Base-by-base conservation (phyloP, 1,140 invertebrate species). In the Neodiprion pinetum region DNA sequence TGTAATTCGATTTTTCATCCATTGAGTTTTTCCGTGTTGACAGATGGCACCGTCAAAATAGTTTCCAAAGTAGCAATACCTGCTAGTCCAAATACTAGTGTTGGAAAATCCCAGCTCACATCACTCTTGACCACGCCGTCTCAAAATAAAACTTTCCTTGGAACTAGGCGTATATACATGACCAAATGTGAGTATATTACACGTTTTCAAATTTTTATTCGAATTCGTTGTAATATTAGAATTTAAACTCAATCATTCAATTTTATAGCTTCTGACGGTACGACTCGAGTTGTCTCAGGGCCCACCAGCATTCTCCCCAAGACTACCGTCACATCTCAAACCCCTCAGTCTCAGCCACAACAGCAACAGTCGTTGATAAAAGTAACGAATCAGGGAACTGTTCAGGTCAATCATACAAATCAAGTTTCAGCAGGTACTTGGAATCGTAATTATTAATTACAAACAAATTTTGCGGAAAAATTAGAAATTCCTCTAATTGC, bases 81-180 rank as follows among this genome's bases (percentile, higher is more conserved):
- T 28, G 88, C 89, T 7, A 88, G 88, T 83, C 87, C 88, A 4
- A 90, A 90, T 70, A 87, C 90, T 48, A 85, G 87, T 70, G 85
- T 88, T 78, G 91, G 89, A 71, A 94, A 94, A 83, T 94, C 91
- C 61, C 92, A 93, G 12, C 81, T 94, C 7, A 94, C 93, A 9
- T 94, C 93, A 5, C 85, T 94, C 48, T 83, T 94, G 50, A 92
- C 92, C 14, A 92, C 92, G 50, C 90, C 90, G 7, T 88, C 90
- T 50, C 90, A 91, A 69, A 91, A 90, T 69, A 94, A 94, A 84
- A 91, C 92, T 50, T 90, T 94, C 50, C 90, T 93, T 47, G 92
- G 92, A 21, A 93, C 92, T 14, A 88, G 93, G 77, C 88, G 94
- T 81, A 94, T 95, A 76, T 94, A 95, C 67, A 95, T 96, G 92